Percentiles rank a stretch among this genome's conserved stretches.
Conservation (phyloP, 2,888 invertebrate genomes). For the Torymus aiolomorphi region DNA sequence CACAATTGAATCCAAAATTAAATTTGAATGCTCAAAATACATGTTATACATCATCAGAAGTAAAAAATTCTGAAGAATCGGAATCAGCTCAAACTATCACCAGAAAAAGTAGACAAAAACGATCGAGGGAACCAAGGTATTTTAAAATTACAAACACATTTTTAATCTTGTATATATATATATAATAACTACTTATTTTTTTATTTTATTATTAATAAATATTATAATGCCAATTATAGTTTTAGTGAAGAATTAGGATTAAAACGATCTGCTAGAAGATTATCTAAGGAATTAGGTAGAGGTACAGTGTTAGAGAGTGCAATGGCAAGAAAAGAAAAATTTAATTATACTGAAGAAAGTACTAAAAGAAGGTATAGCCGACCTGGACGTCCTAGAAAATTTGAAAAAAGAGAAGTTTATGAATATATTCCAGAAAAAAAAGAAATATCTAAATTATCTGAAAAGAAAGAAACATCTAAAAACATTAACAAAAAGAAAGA, state of each 20-base stretch:
- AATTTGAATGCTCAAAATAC: conserved; percentile 48
- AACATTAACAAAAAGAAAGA: conserved; percentile 38
- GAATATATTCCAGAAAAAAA: conserved; percentile 44
- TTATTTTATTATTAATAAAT: conserved; percentile 7
- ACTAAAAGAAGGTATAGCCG: conserved; percentile 69
- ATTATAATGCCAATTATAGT: conserved; percentile 11
- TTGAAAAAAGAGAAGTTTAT: conserved; percentile 6
- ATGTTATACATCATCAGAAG: conserved; percentile 29
- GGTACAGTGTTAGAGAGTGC: conserved; percentile 82
- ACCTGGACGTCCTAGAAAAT: conserved; percentile 71
- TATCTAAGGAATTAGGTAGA: conserved; percentile 79
- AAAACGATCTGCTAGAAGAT: conserved; percentile 81
- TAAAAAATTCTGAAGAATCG: conserved; percentile 55
- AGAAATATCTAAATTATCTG: conserved; percentile 1
- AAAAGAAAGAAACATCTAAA: conserved; percentile 53
- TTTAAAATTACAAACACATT: conserved; percentile 27
- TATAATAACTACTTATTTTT: conserved; percentile 7
- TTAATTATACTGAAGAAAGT: conserved; percentile 77
- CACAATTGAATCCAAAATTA: neutral
- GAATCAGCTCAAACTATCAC: conserved; percentile 60
- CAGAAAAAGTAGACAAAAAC: conserved; percentile 67
- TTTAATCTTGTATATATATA: neutral
- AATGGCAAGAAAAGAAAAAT: conserved; percentile 85
- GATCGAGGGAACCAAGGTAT: conserved; percentile 68
- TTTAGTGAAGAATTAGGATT: conserved; percentile 71